Base-by-base conservation (phyloP, 2,797 vertebrate species). In the Gambelia wislizenii region DNA sequence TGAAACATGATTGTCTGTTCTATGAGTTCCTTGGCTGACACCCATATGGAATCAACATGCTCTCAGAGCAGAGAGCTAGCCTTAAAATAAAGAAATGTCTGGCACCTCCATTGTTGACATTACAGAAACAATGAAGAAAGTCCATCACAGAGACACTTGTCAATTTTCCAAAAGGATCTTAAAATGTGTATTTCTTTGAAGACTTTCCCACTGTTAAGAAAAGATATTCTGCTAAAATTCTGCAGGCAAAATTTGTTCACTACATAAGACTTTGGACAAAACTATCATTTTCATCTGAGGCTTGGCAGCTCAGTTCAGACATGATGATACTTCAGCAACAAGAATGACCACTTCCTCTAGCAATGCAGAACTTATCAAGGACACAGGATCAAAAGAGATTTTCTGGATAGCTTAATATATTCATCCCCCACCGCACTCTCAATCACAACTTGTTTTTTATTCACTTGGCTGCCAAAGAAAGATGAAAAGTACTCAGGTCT, bases 401-500 rank as follows among this genome's bases (percentile, higher is more conserved):
- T 83, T 94, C 86, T 90, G 88, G 92, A 91, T 78, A 94, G 89
- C 93, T 85, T 92, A 91, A 92, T 89, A 93, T 87, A 93, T 92
- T 92, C 93, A 96, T 94, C 97, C 95, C 27, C 27, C 8, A 12
- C 12, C 36, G 42, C 25, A 76, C 75, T 9, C 42, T 96, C 94
- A 96, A 95, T 95, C 95, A 92, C 94, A 96, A 56, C 84, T 44
- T 61, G 27, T 72, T 39, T 52, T 54, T 82, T 52, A 80, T 84
- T 69, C 20, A 30, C 13, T 96, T 96, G 92, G 95, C 96, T 92
- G 93, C 91, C 86, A 90, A 93, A 92, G 88, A 83, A 79, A 94
- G 94, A 96, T 92, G 72, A 96, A 96, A 94, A 93, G 84, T 91
- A 27, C 87, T 70, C 89, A 93, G 88, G 95, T 59, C 81, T 88